Evolutionary conservation across 2,113 vertebrate species (phyloP).

Genomic region (Athene cunicularia): DNA sequence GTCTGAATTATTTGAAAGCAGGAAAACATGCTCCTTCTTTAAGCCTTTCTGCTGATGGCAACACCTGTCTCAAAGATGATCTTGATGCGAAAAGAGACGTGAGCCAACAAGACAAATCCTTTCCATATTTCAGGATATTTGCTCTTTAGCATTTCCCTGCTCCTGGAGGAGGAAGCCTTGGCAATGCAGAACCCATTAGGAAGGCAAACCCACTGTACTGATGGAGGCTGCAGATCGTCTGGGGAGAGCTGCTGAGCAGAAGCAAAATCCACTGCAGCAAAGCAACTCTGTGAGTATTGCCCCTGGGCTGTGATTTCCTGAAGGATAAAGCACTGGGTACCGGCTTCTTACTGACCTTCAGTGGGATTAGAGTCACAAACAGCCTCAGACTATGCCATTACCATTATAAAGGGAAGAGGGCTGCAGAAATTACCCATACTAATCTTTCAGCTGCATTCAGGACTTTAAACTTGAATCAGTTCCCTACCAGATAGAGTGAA

Average conservation of each 20-base stretch:
- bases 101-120: neutral
- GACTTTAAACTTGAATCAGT: neutral
- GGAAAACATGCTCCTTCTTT: neutral
- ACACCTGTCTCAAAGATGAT: neutral
- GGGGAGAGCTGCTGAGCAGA: neutral
- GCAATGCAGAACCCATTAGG: neutral
- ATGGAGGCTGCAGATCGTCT: neutral
- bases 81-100: neutral
- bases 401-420: neutral
- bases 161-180: neutral
- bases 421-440: neutral
- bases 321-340: neutral
- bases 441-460: neutral
- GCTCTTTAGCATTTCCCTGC: neutral
- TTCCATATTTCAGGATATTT: neutral
- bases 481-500: neutral
- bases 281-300: neutral
- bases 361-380: neutral
- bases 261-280: neutral
- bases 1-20: neutral
- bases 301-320: neutral
- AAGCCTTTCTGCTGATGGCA: neutral
- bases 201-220: neutral
- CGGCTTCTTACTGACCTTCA: neutral
- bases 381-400: neutral